These are phyloP conservation scores for Palaemon carinicauda DNA, from an alignment of 1,140 invertebrate species.

Conservation along the genomic window DNA sequence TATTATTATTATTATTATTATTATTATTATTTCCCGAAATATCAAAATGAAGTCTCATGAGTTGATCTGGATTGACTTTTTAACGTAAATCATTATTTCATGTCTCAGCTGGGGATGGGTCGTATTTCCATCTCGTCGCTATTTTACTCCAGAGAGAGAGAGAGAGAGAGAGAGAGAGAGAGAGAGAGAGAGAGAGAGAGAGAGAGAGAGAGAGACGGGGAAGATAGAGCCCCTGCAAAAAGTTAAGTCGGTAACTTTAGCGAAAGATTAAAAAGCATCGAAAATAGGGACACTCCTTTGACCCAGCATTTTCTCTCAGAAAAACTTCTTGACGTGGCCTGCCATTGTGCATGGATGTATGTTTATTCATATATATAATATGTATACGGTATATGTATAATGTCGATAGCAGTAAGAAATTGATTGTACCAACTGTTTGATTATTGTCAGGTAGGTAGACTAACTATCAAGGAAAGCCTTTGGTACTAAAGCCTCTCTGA, in stretches of 20 bases:
- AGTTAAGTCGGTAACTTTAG: background rate
- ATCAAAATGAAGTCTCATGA: no score
- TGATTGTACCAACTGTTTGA: no score
- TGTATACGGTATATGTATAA: background rate
- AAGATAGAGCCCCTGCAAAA: background rate
- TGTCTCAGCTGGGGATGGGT: no score
- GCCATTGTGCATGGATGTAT: background rate
- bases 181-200: background rate
- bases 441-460: no score
- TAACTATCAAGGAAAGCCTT: no score
- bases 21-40: no score
- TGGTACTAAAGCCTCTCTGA: no score
- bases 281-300: background rate
- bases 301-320: background rate
- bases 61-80: no score
- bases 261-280: background rate
- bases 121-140: background rate
- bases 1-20: no score
- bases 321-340: background rate
- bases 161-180: background rate
- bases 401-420: no score
- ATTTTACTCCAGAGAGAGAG: background rate
- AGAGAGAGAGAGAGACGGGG: background rate
- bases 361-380: background rate
- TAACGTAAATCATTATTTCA: no score